Evolutionary conservation across 2,113 vertebrate genomes (phyloP).

Genomic region (Antennarius striatus): DNA sequence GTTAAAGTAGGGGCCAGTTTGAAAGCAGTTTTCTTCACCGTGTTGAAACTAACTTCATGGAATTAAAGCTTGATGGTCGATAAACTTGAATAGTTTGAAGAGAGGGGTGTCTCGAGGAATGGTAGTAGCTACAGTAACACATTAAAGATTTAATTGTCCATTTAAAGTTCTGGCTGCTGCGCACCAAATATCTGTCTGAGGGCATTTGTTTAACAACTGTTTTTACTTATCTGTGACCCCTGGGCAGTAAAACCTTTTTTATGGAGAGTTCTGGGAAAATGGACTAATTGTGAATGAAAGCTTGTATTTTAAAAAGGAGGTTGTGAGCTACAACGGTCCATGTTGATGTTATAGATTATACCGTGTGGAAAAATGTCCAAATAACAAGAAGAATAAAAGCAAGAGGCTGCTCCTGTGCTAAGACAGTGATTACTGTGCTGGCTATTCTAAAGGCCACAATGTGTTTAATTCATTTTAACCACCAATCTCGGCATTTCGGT

Average conservation of each 20-base stretch:
- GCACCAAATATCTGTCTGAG: conserved; percentile 30
- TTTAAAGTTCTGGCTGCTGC: conserved; percentile 26
- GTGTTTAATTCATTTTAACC: conserved; percentile 6
- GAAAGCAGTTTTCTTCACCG: conserved; percentile 9
- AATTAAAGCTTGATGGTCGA: conserved; percentile 29
- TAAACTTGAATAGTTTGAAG: conserved; percentile 20
- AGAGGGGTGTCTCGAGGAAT: conserved; percentile 19
- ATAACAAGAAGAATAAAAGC: conserved; percentile 3
- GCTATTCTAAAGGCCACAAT: conserved; percentile 4
- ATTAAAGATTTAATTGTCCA: conserved; percentile 24
- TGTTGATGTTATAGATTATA: conserved; percentile 26
- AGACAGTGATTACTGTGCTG: not conserved
- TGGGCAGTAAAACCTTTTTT: conserved; percentile 50
- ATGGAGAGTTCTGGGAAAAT: conserved; percentile 55
- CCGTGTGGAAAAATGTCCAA: conserved; percentile 6
- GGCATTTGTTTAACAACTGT: conserved; percentile 22
- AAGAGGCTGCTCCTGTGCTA: conserved; percentile 24
- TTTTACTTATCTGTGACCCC: conserved; percentile 50
- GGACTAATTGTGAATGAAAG: conserved; percentile 42
- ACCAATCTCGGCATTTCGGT: conserved; percentile 28
- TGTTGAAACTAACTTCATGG: conserved; percentile 5
- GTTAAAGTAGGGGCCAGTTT: conserved; percentile 23
- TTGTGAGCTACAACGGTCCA: conserved; percentile 23
- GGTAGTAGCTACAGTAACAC: conserved; percentile 8
- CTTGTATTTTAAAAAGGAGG: conserved; percentile 31